phyloP scores from a whole-genome alignment of 2,113 vertebrate genomes.

The Lynx canadensis region DNA sequence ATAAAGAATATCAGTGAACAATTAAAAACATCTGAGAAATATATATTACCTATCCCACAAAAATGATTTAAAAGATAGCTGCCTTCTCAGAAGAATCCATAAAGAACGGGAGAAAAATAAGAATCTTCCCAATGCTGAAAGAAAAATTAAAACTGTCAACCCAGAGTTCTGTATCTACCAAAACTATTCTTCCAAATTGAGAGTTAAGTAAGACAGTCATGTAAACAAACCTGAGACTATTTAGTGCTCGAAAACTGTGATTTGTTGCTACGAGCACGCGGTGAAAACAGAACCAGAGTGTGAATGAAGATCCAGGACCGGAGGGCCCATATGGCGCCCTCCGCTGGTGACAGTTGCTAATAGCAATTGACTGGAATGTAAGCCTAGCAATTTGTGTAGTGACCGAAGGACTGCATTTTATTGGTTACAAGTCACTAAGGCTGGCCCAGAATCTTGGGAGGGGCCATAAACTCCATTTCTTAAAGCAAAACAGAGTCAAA shows the following conservation, averaged over 20 bases:
- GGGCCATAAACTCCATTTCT: not conserved
- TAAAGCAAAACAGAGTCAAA: not conserved
- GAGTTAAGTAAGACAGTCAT: not conserved
- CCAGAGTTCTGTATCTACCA: not conserved
- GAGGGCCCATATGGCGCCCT: not conserved
- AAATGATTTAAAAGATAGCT: not conserved
- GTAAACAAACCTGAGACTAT: not conserved
- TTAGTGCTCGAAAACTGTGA: not conserved
- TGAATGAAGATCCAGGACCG: fast-evolving
- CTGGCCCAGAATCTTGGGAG: not conserved
- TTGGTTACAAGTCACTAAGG: not conserved
- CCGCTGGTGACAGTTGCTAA: not conserved
- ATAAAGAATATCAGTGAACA: not conserved
- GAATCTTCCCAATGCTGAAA: not conserved
- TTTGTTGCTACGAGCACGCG: fast-evolving
- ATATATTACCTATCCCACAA: not conserved
- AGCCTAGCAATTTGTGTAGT: not conserved
- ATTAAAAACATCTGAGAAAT: not conserved
- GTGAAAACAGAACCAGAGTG: not conserved
- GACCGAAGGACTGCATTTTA: not conserved
- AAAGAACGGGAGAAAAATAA: not conserved
- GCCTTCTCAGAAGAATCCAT: not conserved
- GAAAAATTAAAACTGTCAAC: not conserved
- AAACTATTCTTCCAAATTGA: not conserved
- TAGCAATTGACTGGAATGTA: not conserved